Conservation (phyloP, 2,797 vertebrate genomes). For the Schizopygopsis pylzovi region DNA sequence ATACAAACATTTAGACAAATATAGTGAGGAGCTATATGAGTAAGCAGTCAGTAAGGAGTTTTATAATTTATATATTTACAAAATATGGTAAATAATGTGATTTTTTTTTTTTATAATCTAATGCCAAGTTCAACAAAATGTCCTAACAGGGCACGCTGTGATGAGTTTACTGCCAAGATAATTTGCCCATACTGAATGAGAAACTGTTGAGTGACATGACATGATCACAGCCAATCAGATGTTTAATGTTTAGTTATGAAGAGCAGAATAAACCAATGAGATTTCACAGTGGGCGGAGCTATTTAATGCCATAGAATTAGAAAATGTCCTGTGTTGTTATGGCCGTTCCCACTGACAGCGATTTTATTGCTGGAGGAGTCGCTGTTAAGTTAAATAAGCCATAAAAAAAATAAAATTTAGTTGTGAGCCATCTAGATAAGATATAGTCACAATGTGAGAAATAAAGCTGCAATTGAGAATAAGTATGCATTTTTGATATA, state of each 20-base stretch:
- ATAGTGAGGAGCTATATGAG: constrained; percentile 33
- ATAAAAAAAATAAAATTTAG: not conserved
- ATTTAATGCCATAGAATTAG: constrained; percentile 5
- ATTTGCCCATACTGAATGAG: not conserved
- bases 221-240: not conserved
- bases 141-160: not conserved
- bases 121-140: not conserved
- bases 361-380: constrained; percentile 25
- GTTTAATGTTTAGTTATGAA: not conserved
- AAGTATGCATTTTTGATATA: too few relatives aligned
- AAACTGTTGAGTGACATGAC: not conserved
- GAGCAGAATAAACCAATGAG: constrained; percentile 2
- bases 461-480: not conserved
- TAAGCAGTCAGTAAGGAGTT: constrained; percentile 18
- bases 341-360: constrained; percentile 8
- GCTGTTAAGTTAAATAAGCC: not conserved
- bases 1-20: constrained; percentile 53
- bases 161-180: not conserved
- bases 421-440: not conserved
- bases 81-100: constrained; percentile 15
- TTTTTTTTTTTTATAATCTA: not conserved
- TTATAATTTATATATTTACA: constrained; percentile 37
- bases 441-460: not conserved
- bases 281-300: constrained; percentile 35
- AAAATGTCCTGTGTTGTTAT: not conserved